Evolutionary conservation across 2,113 vertebrate species (phyloP), one percentile per base, ranked within the genome.

Genomic region (Camelus bactrianus): DNA sequence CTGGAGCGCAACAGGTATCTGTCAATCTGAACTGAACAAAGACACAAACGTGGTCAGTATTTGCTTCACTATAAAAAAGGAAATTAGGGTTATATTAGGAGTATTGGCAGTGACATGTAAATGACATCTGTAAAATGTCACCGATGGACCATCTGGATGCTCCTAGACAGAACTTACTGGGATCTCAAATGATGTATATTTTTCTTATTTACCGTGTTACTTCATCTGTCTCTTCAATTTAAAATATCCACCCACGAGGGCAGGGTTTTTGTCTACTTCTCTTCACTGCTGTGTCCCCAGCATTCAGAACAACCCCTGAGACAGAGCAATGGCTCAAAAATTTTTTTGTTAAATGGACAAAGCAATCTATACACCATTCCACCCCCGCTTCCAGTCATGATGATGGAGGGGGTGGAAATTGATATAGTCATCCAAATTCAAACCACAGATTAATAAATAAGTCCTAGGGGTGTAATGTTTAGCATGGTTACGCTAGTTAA

Each of bases 171-270:
- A 13, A 17, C 32, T 35, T 52, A 28, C 1, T 38, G 5, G 17
- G 35, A 54, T 32, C 54, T 81, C 42, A 50, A 9, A 2, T 1
- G 2, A 22, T 4, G 17, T 0, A 2, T 24, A 1, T 22, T 72
- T 65, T 56, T 60, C 30, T 73, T 65, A 35, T 17, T 73, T 38
- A 7, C 16, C 50, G 6, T 8, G 15, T 58, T 32, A 32, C 38
- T 50, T 30, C 4, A n/a, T 22, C 72, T 35, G 2, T 54, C 30
- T 67, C 54, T 85, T 79, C 22, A 28, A 52, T 35, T 73, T 76
- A 10, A 75, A 69, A 56, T 22, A 38, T 17, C 54, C 8, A 7
- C 62, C 28, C 35, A 2, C 0, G 24, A 79, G 64, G 54, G 30
- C 54, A 76, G 52, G 35, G 8, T 10, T 42, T 91, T 58, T 22